Evolutionary conservation across 2,888 invertebrate genomes (phyloP), one percentile per base, ranked within the genome.

Genomic region (Aspidiotus rigidus): DNA sequence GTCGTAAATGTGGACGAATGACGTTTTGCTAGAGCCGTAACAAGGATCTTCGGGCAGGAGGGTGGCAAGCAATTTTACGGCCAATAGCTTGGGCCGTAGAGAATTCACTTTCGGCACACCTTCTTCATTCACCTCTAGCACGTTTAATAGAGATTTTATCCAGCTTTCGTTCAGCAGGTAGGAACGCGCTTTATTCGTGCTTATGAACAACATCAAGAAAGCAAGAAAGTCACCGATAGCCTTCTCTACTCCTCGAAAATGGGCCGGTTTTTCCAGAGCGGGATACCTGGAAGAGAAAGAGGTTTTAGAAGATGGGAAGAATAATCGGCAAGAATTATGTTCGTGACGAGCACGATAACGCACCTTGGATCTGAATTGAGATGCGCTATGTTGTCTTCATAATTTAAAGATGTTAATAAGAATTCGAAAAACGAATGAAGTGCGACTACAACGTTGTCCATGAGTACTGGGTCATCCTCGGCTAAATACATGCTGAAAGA

Each of bases 141-240:
- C 63, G 8, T 69, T 57, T 13, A 69, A 13, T 7, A 69, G 41
- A 7, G 56, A 44, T 41, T 69, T 62, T 8, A 69, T 42, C 69
- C 69, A 69, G 17, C 44, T 57, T 62, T 62, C 62, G 39, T 62
- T 71, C 15, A 67, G 16, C 10, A 71, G 53, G 59, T 67, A 49
- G 3, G 69, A 57, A 17, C 62, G 39, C 15, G 67, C 67, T 63
- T 41, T 62, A 54, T 63, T 71, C 15, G 59, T 67, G 59, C 67
- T 69, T 16, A 62, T 61, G 62, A 71, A 63, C 10, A 63, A 44
- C 59, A 63, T 64, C 8, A 71, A 40, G 15, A 67, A 71, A 13
- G 69, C 62, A 13, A 71, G 62, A n/a, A 67, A 69, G 56, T 71
- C 69, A 15, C 71, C 69, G 44, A 71, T 15, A 41, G 59, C 69